A percentile compares a stretch with the other conserved stretches of the same genome.
Conservation (phyloP, 2,888 invertebrate genomes). For the Acronicta alni region DNA sequence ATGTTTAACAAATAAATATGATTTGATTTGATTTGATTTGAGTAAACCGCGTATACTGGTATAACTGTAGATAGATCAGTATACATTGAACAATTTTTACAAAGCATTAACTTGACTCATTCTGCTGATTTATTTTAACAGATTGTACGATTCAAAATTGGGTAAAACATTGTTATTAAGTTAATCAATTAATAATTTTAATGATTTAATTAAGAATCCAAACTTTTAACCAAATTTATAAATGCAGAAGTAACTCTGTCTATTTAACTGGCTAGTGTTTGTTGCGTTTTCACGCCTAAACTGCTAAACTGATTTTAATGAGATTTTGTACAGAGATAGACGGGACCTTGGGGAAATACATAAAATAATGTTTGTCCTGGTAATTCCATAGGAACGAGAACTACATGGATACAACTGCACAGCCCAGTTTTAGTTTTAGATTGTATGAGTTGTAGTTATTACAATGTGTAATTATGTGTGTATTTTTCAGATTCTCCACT, state of each 20-base stretch:
- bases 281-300: no score
- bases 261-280: no score
- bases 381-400: not conserved
- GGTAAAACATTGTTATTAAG: no score
- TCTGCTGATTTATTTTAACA: slow-evolving; percentile 5
- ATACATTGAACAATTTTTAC: slow-evolving; percentile 4
- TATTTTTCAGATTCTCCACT: slow-evolving; percentile 6
- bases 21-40: no score
- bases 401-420: not conserved
- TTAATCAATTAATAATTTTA: no score
- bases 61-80: slow-evolving; percentile 5
- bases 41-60: slow-evolving; percentile 4
- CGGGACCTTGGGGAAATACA: not conserved
- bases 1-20: no score
- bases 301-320: no score
- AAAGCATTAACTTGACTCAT: slow-evolving; percentile 8
- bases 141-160: slow-evolving; percentile 3
- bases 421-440: not conserved
- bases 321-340: no score
- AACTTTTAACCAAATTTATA: no score
- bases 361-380: slow-evolving; percentile 1
- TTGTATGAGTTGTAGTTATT: not conserved
- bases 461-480: not conserved
- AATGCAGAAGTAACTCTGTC: no score
- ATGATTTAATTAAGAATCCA: no score